Base-by-base conservation (phyloP, 2,797 vertebrate genomes). In the Lutjanus argentimaculatus region DNA sequence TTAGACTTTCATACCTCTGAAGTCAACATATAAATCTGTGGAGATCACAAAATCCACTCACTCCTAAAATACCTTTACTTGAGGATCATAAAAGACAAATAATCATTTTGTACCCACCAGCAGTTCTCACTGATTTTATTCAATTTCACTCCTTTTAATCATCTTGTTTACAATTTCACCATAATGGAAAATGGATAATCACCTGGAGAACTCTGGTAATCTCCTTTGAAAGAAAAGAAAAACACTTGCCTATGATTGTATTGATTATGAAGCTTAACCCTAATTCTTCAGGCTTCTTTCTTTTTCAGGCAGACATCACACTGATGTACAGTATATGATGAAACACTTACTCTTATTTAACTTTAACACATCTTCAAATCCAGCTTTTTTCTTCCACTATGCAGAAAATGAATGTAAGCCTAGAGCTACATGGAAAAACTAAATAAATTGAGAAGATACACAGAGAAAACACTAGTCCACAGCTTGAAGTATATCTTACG, bases 131-230 rank as follows among this genome's bases (percentile, higher is more conserved):
- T 7, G 25, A 55, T 82, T 79, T 51, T 43, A 43, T 83, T 88
- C 21, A 48, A 53, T 81, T 74, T 79, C 30, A 17, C 49, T 73
- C 22, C 14, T 67, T 72, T 82, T 87, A 82, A 88, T 85, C 68
- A 70, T 77, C 72, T 74, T 89, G 72, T 90, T 84, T 80, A 75
- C 74, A 58, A 11, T 80, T 80, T 58, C 22, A 57, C n/a, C 19
- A 17, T 76, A 83, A 85, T 88, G 22, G 67, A 81, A 87, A 83
- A 59, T 65, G 14, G 79, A 88, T 73, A 80, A 89, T 83, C 70
- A 84, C 72, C 76, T 73, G 8, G 45, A 87, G 67, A 80, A 75
- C 57, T 78, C 25, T 22, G 65, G 42, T 87, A 74, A 83, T 88
- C 73, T 80, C 12, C 36, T 51, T 56, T 64, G 36, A 69, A 72